Percentiles rank a stretch among this genome's conserved stretches.
phyloP scores from a whole-genome alignment of 1,140 invertebrate species.

The Tetramorium alpestre region DNA sequence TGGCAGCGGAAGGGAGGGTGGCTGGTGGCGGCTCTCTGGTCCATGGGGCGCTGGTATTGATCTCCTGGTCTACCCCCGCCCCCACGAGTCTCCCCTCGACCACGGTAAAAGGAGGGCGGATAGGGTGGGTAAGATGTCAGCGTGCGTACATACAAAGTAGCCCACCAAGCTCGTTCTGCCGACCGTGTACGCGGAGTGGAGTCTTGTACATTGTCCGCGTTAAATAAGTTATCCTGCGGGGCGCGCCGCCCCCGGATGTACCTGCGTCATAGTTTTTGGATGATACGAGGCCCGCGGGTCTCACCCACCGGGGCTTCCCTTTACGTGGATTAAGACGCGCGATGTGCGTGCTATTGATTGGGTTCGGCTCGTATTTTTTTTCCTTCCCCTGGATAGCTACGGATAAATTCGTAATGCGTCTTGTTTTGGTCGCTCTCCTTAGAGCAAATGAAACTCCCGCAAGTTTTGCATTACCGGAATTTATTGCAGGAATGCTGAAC shows the following conservation, averaged over 20 bases:
- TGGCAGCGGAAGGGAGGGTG: conserved; percentile 51
- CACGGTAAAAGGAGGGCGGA: conserved; percentile 75
- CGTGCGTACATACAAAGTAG: conserved; percentile 86
- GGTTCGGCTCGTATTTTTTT: conserved; percentile 6
- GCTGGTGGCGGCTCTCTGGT: conserved; percentile 77
- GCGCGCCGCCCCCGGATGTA: conserved; percentile 5
- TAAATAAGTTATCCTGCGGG: conserved; percentile 73
- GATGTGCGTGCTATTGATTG: conserved; percentile 50
- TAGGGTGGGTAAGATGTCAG: conserved; percentile 84
- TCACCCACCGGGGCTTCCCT: conserved; percentile 12
- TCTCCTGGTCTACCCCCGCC: conserved; percentile 77
- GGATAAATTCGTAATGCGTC: conserved; percentile 43
- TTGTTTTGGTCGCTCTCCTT: not conserved
- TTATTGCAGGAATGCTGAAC: not conserved
- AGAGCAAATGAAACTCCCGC: not conserved
- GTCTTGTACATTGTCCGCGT: conserved; percentile 70
- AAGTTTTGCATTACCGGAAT: not conserved
- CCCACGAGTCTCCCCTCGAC: conserved; percentile 67
- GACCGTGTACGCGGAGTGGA: conserved; percentile 57
- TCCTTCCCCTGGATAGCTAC: not conserved
- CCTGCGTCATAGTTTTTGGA: conserved; percentile 55
- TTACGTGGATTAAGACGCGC: conserved; percentile 52
- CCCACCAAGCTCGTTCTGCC: conserved; percentile 70
- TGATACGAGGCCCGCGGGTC: conserved; percentile 54
- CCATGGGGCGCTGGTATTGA: conserved; percentile 83